Evolutionary conservation across 2,113 vertebrate species (phyloP).

Genomic region (Butorides virescens): DNA sequence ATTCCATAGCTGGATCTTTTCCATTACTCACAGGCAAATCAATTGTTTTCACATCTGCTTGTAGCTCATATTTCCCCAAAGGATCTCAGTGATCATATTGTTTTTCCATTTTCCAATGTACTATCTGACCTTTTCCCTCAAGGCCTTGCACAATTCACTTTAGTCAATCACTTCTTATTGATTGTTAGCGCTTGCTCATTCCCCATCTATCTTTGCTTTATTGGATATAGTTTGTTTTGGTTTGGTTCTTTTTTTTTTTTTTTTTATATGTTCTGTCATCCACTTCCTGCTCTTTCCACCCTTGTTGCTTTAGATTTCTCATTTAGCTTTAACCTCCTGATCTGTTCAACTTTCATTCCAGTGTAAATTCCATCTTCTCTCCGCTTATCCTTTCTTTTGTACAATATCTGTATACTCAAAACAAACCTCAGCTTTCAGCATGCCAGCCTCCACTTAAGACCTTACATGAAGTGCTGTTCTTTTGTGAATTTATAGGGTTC

Average conservation of each 20-base stretch:
- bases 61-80: slow-evolving; percentile 12
- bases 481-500: not conserved
- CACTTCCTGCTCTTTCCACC: not conserved
- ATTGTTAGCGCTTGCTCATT: not conserved
- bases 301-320: not conserved
- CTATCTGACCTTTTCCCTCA: not conserved
- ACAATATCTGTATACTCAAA: not conserved
- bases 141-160: slow-evolving; percentile 23
- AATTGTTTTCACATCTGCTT: slow-evolving; percentile 39
- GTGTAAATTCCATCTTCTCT: not conserved
- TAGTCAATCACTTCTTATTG: slow-evolving; percentile 31
- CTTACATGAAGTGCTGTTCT: not conserved
- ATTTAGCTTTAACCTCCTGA: not conserved
- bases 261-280: not conserved
- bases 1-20: slow-evolving; percentile 12
- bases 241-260: not conserved
- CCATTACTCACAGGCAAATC: slow-evolving; percentile 29
- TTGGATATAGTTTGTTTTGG: not conserved
- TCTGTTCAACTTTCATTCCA: not conserved
- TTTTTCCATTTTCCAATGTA: slow-evolving; percentile 26
- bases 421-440: not conserved
- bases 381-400: not conserved
- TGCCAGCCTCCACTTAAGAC: not conserved
- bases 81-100: slow-evolving; percentile 20
- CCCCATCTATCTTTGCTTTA: not conserved